Percentiles rank a stretch among this genome's conserved stretches.
These are phyloP conservation scores for Hyppa rectilinea DNA, from an alignment of 2,888 invertebrate genomes.

Conservation along the genomic window DNA sequence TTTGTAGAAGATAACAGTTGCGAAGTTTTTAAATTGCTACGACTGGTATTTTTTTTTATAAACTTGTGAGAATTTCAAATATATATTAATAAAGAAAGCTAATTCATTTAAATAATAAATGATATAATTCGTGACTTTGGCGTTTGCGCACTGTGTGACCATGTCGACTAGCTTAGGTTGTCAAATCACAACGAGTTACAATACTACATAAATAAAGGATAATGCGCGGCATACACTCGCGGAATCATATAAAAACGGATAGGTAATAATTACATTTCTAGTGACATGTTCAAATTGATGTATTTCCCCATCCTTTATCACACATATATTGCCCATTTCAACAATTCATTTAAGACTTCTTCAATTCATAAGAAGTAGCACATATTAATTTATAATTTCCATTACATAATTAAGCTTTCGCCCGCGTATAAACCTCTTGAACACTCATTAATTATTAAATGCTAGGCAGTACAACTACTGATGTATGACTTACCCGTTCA, in stretches of 20 bases:
- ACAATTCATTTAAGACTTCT: constrained; percentile 23
- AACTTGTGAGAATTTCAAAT: constrained; percentile 26
- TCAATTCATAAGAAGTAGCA: constrained; percentile 16
- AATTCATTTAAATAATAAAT: constrained; percentile 42
- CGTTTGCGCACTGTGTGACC: constrained; percentile 69
- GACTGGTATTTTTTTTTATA: constrained; percentile 1
- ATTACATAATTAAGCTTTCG: constrained; percentile 18
- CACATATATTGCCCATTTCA: neutral
- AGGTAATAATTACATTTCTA: constrained; percentile 34
- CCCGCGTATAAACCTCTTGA: constrained; percentile 23
- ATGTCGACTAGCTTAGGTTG: constrained; percentile 75
- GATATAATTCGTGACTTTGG: constrained; percentile 67
- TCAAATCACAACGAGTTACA: constrained; percentile 56
- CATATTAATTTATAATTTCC: constrained; percentile 16
- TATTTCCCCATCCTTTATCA: neutral
- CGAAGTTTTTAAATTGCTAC: constrained; percentile 17
- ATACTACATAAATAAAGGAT: constrained; percentile 61
- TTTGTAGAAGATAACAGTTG: constrained; percentile 8
- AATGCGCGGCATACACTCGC: constrained; percentile 56
- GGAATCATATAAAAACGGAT: constrained; percentile 43
- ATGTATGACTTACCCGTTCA: too few relatives aligned
- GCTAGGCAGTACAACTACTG: constrained; percentile 14
- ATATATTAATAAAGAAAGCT: constrained; percentile 5
- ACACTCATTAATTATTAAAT: constrained; percentile 8
- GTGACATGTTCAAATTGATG: constrained; percentile 56